Conservation (phyloP, 2,888 invertebrate genomes). For the Cheilosia pagana region DNA sequence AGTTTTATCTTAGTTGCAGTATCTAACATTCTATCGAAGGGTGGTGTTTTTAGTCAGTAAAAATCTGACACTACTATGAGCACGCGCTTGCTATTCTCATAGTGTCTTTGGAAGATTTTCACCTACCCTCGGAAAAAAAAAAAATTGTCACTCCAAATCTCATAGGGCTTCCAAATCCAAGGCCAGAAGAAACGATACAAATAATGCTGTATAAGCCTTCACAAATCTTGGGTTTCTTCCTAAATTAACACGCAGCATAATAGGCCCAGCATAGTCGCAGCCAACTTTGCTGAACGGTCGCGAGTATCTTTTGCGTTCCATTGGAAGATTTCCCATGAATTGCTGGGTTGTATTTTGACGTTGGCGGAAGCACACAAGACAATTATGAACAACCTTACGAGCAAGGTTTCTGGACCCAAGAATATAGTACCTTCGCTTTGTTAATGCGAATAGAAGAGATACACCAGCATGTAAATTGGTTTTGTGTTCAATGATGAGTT, state of each 20-base stretch:
- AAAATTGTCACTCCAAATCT: no score
- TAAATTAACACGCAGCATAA: constrained; percentile 31
- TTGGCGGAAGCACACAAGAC: constrained; percentile 13
- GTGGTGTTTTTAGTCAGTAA: no score
- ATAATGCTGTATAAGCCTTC: constrained; percentile 49
- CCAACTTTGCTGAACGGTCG: constrained; percentile 44
- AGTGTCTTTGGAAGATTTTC: no score
- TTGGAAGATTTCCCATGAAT: constrained; percentile 53
- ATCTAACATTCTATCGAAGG: no score
- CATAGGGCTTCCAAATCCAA: no score
- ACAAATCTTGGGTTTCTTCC: constrained; percentile 43
- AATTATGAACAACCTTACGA: constrained; percentile 11
- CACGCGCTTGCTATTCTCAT: no score
- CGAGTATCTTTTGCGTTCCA: constrained; percentile 50
- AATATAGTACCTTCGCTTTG: constrained; percentile 30
- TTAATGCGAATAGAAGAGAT: constrained; percentile 5
- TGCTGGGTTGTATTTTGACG: constrained; percentile 9
- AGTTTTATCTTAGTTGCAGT: no score
- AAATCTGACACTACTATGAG: no score
- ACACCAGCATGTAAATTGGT: constrained; percentile 22
- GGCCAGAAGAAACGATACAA: no score
- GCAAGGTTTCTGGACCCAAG: constrained; percentile 21
- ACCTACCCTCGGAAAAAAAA: no score
- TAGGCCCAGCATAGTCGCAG: constrained; percentile 49
- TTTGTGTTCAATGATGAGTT: constrained; percentile 17